Percentiles rank a stretch among this genome's conserved stretches.
Conservation (phyloP, 2,888 invertebrate species). For the Catocala fraxini region DNA sequence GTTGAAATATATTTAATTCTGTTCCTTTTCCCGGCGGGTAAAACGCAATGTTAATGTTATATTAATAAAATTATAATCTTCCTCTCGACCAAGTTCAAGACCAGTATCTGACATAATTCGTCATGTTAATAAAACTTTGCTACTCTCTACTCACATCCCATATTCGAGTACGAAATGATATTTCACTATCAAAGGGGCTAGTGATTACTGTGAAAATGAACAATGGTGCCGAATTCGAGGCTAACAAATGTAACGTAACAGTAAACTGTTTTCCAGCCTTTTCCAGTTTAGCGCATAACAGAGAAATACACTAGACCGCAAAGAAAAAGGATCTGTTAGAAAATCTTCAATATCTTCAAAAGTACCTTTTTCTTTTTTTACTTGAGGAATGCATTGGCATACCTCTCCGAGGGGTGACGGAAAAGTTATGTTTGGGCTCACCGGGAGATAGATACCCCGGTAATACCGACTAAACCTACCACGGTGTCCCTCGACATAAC, state of each 20-base stretch:
- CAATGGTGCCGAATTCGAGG: neutral
- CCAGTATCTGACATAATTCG: neutral
- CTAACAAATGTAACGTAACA: neutral
- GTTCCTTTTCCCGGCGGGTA: conserved; percentile 16
- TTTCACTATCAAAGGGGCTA: neutral
- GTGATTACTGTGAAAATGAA: conserved; percentile 13
- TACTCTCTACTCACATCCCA: neutral
- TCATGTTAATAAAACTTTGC: neutral
- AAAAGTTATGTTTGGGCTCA: too few species aligned
- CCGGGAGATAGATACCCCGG: too few species aligned
- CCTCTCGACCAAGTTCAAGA: conserved; percentile 25
- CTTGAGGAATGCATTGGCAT: too few species aligned
- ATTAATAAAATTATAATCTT: conserved; percentile 26
- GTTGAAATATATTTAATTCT: conserved; percentile 34
- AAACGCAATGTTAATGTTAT: conserved; percentile 27
- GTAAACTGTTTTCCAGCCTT: neutral
- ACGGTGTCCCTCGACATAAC: too few species aligned
- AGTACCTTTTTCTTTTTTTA: too few species aligned
- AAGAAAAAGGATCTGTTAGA: too few species aligned
- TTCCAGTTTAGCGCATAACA: too few species aligned
- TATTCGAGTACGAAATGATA: neutral
- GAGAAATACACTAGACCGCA: too few species aligned
- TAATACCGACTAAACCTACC: too few species aligned
- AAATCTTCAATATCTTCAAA: too few species aligned
- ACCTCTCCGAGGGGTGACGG: too few species aligned